Conservation (phyloP, 2,797 vertebrate species). For the Lepilemur septentrionalis region DNA sequence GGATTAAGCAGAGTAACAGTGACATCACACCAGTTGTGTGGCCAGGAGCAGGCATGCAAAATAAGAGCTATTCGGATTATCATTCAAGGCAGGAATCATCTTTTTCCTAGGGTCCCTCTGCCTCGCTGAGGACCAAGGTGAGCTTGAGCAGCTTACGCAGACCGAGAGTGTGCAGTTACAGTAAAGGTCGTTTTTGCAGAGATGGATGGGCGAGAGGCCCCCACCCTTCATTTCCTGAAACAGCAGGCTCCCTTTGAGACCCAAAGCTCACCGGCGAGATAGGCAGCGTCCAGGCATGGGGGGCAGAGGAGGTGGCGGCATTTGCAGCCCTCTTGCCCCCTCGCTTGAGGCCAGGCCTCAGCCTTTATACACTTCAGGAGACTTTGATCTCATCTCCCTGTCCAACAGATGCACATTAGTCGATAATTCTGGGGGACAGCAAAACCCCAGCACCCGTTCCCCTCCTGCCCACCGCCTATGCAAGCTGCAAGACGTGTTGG, state of each 20-base stretch:
- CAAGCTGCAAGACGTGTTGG: background rate
- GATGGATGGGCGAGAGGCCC: background rate
- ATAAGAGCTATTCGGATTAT: background rate
- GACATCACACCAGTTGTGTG: background rate
- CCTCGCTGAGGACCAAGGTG: background rate
- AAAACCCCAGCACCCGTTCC: constrained; percentile 19
- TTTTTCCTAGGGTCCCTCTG: background rate
- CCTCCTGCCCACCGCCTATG: background rate
- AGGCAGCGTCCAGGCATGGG: background rate
- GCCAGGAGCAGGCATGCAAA: background rate
- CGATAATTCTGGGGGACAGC: constrained; percentile 61
- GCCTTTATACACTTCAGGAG: background rate
- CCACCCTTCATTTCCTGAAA: background rate
- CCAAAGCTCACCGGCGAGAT: background rate
- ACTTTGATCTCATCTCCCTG: constrained; percentile 67
- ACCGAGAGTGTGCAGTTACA: background rate
- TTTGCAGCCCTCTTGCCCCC: background rate
- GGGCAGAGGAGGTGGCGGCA: accelerated
- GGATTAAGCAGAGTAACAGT: background rate
- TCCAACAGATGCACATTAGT: constrained; percentile 18
- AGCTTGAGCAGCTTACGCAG: background rate
- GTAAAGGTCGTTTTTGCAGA: background rate
- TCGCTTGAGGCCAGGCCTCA: background rate
- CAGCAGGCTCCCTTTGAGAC: constrained; percentile 27
- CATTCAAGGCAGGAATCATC: background rate